Conservation (phyloP, 2,888 invertebrate genomes). For the Syrphus vitripennis region DNA sequence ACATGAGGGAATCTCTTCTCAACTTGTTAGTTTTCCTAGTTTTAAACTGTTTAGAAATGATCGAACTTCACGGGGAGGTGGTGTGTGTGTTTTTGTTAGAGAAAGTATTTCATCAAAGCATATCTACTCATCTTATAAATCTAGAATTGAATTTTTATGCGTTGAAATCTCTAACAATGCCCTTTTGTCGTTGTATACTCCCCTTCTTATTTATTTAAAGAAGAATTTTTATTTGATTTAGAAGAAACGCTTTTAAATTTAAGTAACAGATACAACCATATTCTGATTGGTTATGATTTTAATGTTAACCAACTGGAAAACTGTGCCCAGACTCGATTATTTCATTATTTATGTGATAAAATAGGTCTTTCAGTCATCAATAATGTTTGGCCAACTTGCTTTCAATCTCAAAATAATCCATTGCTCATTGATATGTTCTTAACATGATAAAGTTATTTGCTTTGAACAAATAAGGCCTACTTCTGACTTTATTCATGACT, state of each 20-base stretch:
- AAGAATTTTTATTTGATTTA: not conserved
- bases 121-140: not conserved
- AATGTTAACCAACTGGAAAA: not conserved
- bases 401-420: not conserved
- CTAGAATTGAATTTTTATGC: not conserved
- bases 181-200: not conserved
- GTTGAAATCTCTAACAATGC: not conserved
- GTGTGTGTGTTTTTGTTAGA: not conserved
- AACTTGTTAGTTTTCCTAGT: not conserved
- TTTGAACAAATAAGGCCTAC: not conserved
- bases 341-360: not conserved
- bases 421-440: not conserved
- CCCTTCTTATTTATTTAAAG: not conserved
- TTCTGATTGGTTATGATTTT: not conserved
- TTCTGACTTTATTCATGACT: not conserved
- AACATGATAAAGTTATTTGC: not conserved
- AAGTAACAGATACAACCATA: not conserved
- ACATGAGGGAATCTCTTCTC: not conserved
- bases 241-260: not conserved
- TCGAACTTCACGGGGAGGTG: not conserved
- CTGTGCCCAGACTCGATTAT: not conserved
- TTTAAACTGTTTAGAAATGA: not conserved
- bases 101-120: not conserved
- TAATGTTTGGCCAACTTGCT: not conserved
- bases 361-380: not conserved